Base-by-base conservation (phyloP, 2,888 invertebrate genomes). In the Melipona bicolor region DNA sequence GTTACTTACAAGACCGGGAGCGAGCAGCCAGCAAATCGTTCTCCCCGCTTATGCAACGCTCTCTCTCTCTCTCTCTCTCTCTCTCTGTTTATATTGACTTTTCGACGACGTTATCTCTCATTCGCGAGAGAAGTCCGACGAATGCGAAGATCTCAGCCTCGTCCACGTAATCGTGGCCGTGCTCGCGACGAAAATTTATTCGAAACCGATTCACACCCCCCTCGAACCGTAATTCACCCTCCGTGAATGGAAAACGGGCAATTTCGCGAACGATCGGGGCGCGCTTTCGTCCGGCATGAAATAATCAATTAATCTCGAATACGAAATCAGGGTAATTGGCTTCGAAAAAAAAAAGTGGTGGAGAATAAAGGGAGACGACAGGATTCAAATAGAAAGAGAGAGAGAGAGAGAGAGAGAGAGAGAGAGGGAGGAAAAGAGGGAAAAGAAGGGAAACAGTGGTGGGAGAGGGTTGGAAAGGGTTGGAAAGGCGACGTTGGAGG, bases 281-380 rank as follows among this genome's bases (percentile, higher is more conserved):
- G 71, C 49, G 49, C 27, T 24, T 19, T 69, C 59, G 65, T 1
- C 59, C 32, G 27, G 71, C 17, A 36, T 19, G 36, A 62, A 52
- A 69, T 65, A 74, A 84, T 77, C 74, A 70, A 85, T 87, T 73
- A 84, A 84, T 68, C 62, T 49, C 70, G 77, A 24, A 54, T 67
- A 54, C 50, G 69, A 67, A 85, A 86, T 86, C 77, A 73, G 83
- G 80, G 73, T 68, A 84, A 86, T 75, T 79, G 65, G 64, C 36
- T 78, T 6, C 24, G 70, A 65, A 67, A 70, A 61, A 3, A 3
- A 21, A 54, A 36, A 17, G 15, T 15, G 21, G 19, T 0, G 27
- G 17, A 21, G 32, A 17, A 24, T 32, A 27, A 24, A 32, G 1
- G 21, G 27, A n/a, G 59, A 36, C 19, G 54, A n/a, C 19, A 27